These are phyloP conservation scores for Meteorus colon DNA, from an alignment of 2,888 invertebrate species.

Conservation along the genomic window DNA sequence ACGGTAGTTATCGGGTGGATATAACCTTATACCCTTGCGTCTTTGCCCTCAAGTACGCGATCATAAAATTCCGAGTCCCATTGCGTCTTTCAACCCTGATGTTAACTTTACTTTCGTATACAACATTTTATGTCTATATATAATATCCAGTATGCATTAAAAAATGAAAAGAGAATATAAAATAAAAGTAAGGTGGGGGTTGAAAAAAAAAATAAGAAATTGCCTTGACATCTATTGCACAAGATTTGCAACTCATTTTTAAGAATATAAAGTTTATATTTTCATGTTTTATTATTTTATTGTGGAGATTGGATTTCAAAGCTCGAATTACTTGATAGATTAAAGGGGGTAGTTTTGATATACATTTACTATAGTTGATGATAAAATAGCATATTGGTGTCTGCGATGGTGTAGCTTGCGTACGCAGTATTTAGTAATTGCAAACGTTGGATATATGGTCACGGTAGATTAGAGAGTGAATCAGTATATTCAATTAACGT, in stretches of 20 bases:
- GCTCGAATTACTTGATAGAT: no score
- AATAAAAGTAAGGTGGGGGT: neutral
- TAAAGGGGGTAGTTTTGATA: neutral
- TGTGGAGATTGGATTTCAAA: no score
- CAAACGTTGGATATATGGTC: conserved; percentile 65
- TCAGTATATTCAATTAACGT: conserved; percentile 72
- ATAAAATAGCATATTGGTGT: neutral
- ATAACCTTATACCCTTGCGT: conserved; percentile 35
- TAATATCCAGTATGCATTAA: neutral
- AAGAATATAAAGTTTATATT: no score
- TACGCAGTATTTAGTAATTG: conserved; percentile 67
- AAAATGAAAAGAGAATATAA: neutral
- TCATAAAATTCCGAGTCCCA: conserved; percentile 45
- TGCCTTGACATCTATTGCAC: conserved; percentile 15
- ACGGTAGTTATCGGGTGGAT: conserved; percentile 47
- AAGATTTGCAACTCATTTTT: conserved; percentile 23
- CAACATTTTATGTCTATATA: conserved; percentile 6
- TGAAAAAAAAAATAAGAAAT: neutral
- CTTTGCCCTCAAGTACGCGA: conserved; percentile 7
- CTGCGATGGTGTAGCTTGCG: conserved; percentile 40
- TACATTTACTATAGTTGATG: neutral
- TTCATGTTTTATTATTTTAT: no score
- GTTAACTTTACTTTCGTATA: conserved; percentile 8
- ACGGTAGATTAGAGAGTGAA: conserved; percentile 68
- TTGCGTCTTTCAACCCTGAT: neutral